These are phyloP conservation scores for Lagopus leucura DNA, from an alignment of 2,113 vertebrate genomes.

Conservation along the genomic window DNA sequence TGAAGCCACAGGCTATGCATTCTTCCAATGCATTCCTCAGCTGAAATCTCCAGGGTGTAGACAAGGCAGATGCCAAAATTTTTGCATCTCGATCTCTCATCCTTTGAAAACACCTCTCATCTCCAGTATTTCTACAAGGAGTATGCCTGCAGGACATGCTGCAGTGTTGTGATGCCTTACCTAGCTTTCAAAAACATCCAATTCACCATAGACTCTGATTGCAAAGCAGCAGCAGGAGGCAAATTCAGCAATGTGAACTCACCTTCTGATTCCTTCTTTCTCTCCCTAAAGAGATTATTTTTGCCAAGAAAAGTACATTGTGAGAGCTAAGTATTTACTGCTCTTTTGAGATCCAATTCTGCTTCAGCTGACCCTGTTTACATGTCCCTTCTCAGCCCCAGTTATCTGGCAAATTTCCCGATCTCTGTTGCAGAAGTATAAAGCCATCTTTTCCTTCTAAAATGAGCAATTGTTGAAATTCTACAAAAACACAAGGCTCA, in stretches of 20 bases:
- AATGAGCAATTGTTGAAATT: conserved; percentile 40
- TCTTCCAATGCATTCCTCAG: not conserved
- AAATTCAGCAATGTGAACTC: not conserved
- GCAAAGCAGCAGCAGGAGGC: not conserved
- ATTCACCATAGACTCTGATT: not conserved
- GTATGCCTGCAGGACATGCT: not conserved
- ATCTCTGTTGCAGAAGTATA: conserved; percentile 3
- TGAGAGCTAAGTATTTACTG: conserved; percentile 28
- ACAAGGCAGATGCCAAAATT: not conserved
- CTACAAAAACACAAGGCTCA: not conserved
- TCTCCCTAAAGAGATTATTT: not conserved
- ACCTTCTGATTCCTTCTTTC: not conserved
- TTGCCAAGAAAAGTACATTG: not conserved
- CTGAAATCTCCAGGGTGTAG: not conserved
- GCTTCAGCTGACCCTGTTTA: conserved; percentile 31
- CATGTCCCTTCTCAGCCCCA: not conserved
- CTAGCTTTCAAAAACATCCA: not conserved
- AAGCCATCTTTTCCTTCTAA: conserved; percentile 31
- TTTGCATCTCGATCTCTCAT: not conserved
- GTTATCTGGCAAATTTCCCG: conserved; percentile 28
- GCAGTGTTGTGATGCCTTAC: not conserved
- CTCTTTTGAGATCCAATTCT: conserved; percentile 34
- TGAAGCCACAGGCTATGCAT: not conserved
- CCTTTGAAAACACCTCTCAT: not conserved
- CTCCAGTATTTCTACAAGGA: not conserved